Conservation (phyloP, 2,797 vertebrate species). For the Synaphobranchus kaupii region DNA sequence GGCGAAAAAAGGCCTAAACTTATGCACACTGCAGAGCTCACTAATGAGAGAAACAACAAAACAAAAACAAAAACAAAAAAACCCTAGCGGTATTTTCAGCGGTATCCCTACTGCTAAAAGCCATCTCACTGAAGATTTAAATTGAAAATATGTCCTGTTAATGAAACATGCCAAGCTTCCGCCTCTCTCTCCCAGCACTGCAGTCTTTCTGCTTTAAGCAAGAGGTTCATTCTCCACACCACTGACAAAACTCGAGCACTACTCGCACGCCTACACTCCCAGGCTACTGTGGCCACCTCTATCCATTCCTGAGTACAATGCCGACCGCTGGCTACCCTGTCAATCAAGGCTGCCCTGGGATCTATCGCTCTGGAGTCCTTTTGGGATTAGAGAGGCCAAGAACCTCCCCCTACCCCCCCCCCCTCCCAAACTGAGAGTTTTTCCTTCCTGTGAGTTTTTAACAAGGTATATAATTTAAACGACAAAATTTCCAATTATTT, state of each 20-base stretch:
- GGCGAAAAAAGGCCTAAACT: neutral
- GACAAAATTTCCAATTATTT: constrained; percentile 48
- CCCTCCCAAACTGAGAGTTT: constrained; percentile 35
- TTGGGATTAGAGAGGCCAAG: neutral
- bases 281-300: neutral
- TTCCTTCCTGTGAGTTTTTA: neutral
- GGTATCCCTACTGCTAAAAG: neutral
- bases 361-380: constrained; percentile 13
- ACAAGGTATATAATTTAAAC: constrained; percentile 24
- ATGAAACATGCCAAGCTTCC: neutral
- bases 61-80: neutral
- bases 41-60: neutral
- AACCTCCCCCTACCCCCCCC: constrained; percentile 35
- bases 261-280: neutral
- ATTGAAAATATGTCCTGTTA: neutral
- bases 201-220: neutral
- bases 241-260: neutral
- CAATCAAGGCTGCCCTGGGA: neutral
- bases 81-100: too few species aligned
- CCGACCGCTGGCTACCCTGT: constrained; percentile 19
- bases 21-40: neutral
- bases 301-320: neutral
- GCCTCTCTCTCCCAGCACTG: neutral
- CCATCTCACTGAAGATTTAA: neutral
- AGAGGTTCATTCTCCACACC: neutral